Evolutionary conservation across 92 coral and sea anemone species (phyloP), one percentile per base, ranked within the genome.

Genomic region (Meandrina meandrites): DNA sequence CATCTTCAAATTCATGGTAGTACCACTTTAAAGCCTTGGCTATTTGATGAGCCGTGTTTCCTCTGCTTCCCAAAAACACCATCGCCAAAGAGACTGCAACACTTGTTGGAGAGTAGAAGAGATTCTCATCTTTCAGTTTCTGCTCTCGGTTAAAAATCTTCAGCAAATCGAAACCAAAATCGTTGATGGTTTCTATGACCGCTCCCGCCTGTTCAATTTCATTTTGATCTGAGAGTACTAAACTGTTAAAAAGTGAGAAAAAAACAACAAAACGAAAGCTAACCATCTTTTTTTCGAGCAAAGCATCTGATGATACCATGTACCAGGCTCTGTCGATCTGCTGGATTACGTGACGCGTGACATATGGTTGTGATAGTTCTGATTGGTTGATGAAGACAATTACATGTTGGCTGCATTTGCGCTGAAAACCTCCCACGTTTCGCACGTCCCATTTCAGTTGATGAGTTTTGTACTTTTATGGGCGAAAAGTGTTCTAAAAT

Each of bases 61-160:
- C 94, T 75, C 93, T 84, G 21, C 96, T 84, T 32, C 99, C 99
- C 76, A 94, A 86, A 74, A 76, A 95, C 12, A 93, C 93, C 96
- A 97, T 92, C 12, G 94, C 99, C 17, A 95, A 69, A 12, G 99
- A 94, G 7, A 95, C 84, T 27, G 92, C 80, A 17, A 97, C 87
- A 72, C 99, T 97, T 0, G 97, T 83, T 27, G 99, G 99, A 40
- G 98, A 96, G 79, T 84, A 94, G 73, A 96, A 94, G 62, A 96
- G 42, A 53, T 96, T 94, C 14, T 78, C 84, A 54, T 81, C 79
- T 30, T 40, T 78, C 58, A 85, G 71, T 42, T 79, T 70, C 31
- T 21, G 11, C 10, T 88, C 81, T 42, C 73, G 45, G 35, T 80
- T 70, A 16, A 92, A 86, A 31, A 76, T 37, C 21, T 90, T 76